These are phyloP conservation scores for Apantesis nais DNA, from an alignment of 2,888 invertebrate species.

Conservation along the genomic window DNA sequence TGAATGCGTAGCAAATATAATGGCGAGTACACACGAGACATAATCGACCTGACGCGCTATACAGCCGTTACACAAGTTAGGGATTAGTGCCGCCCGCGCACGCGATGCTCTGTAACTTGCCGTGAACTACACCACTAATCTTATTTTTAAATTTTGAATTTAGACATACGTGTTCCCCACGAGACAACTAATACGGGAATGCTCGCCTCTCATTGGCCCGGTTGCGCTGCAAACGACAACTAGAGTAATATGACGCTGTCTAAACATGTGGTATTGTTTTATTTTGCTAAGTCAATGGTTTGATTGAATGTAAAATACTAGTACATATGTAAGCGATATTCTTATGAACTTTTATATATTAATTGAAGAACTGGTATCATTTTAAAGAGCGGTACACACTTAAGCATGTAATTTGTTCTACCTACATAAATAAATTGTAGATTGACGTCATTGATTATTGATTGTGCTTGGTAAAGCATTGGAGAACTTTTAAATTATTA, in stretches of 20 bases:
- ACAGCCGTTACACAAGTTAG: constrained; percentile 65
- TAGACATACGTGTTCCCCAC: constrained; percentile 32
- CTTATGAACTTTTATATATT: not conserved
- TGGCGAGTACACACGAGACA: constrained; percentile 68
- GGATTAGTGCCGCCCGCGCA: constrained; percentile 71
- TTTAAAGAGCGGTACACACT: not conserved
- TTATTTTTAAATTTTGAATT: constrained; percentile 45
- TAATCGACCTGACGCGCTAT: constrained; percentile 46
- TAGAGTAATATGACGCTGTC: constrained; percentile 31
- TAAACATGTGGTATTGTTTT: constrained; percentile 5
- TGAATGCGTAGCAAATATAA: constrained; percentile 61
- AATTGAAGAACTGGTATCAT: not conserved
- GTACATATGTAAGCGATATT: not conserved
- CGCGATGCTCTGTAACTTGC: constrained; percentile 65
- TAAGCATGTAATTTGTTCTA: no score
- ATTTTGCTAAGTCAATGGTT: constrained; percentile 11
- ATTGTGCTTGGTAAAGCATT: not conserved
- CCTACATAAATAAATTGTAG: not conserved
- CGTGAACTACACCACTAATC: constrained; percentile 63
- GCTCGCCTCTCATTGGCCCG: constrained; percentile 26
- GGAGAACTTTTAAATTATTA: no score
- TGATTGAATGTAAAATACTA: constrained; percentile 4
- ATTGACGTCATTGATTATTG: not conserved
- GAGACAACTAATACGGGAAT: constrained; percentile 42
- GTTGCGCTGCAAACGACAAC: constrained; percentile 15